These are phyloP conservation scores for Melitaea athalia DNA, from an alignment of 2,888 invertebrate species.

Conservation along the genomic window DNA sequence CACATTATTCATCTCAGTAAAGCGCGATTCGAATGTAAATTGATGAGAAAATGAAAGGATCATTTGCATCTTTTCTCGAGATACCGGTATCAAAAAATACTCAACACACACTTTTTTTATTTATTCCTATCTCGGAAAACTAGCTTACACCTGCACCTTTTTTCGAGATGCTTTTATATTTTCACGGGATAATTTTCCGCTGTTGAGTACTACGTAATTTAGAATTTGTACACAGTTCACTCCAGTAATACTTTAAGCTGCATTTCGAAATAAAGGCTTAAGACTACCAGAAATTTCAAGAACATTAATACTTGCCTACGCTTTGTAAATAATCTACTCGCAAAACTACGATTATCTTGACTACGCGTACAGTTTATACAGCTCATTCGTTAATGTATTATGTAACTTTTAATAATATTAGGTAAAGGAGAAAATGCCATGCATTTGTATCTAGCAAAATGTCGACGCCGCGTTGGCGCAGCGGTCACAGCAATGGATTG, in stretches of 20 bases:
- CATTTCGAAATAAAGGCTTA: neutral
- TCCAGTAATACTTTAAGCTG: neutral
- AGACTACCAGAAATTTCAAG: neutral
- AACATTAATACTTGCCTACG: neutral
- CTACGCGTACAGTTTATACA: too few species aligned
- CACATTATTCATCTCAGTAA: constrained; percentile 17
- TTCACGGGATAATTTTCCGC: neutral
- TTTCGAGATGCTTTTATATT: neutral
- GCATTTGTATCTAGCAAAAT: too few species aligned
- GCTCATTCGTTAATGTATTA: too few species aligned
- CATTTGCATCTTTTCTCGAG: constrained; percentile 38
- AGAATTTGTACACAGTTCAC: neutral
- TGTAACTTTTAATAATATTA: too few species aligned
- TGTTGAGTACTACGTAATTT: neutral
- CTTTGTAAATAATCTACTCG: too few species aligned
- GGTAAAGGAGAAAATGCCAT: too few species aligned
- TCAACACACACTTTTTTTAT: constrained; percentile 23
- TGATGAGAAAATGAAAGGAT: constrained; percentile 31
- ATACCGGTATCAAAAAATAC: constrained; percentile 31
- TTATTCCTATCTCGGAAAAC: constrained; percentile 8
- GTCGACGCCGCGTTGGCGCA: too few species aligned
- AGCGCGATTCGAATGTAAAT: constrained; percentile 32
- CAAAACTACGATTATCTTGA: too few species aligned
- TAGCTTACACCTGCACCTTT: neutral
- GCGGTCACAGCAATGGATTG: too few species aligned